Conservation (phyloP, 2,797 vertebrate species). For the Anisognathus igniventris region DNA sequence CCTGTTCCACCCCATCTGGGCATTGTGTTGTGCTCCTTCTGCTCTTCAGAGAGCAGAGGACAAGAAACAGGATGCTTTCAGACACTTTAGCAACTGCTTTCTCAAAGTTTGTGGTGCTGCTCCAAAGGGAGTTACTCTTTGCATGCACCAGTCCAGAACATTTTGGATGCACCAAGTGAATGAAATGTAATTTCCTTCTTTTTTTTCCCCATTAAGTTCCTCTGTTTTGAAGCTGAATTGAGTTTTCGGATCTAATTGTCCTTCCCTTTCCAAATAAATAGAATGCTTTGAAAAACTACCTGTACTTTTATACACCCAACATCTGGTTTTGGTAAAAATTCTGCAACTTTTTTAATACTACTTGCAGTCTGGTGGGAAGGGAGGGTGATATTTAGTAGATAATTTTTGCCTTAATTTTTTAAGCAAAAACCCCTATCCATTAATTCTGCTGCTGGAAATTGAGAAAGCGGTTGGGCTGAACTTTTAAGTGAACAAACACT, state of each 20-base stretch:
- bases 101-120: neutral
- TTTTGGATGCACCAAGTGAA: neutral
- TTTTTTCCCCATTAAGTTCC: neutral
- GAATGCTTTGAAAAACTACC: neutral
- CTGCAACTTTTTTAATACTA: neutral
- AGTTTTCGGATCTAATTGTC: neutral
- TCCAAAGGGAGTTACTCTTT: neutral
- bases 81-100: neutral
- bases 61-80: neutral
- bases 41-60: neutral
- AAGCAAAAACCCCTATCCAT: neutral
- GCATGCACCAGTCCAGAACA: neutral
- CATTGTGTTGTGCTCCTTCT: rapidly evolving
- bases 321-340: slow-evolving; percentile 22
- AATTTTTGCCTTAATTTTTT: neutral
- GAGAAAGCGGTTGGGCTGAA: slow-evolving; percentile 29
- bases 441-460: neutral
- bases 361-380: neutral
- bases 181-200: neutral
- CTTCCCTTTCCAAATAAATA: neutral
- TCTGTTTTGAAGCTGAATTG: neutral
- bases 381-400: neutral
- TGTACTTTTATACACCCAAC: neutral
- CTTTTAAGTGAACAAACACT: slow-evolving; percentile 45
- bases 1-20: neutral